phyloP scores from a whole-genome alignment of 2,888 invertebrate species.

The Tachina fera region DNA sequence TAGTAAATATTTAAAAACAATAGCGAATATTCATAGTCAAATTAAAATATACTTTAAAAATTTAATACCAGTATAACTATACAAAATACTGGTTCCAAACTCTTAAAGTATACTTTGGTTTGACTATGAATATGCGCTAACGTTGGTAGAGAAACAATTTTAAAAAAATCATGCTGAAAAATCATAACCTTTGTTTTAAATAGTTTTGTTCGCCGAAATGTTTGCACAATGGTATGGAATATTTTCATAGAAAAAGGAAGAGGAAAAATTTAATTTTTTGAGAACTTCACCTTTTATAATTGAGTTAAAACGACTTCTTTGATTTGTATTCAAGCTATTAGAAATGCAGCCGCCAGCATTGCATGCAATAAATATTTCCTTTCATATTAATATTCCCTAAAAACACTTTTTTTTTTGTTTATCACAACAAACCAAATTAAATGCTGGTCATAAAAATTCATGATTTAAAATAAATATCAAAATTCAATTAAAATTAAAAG shows the following conservation, averaged over 20 bases:
- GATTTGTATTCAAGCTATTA: slow-evolving; percentile 71
- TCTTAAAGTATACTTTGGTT: too few species aligned
- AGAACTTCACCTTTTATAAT: not conserved
- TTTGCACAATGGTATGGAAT: slow-evolving; percentile 8
- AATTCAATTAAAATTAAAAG: slow-evolving; percentile 7
- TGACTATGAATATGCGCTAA: too few species aligned
- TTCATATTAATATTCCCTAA: slow-evolving; percentile 23
- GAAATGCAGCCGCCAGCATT: slow-evolving; percentile 82
- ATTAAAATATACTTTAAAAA: too few species aligned
- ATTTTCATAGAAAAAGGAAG: not conserved
- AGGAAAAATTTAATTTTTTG: not conserved
- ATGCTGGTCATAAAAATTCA: slow-evolving; percentile 61
- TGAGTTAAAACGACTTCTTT: not conserved
- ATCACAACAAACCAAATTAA: slow-evolving; percentile 37
- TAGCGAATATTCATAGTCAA: too few species aligned
- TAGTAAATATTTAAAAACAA: too few species aligned
- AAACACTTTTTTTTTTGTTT: not conserved
- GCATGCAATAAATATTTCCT: slow-evolving; percentile 77
- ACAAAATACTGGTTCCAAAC: too few species aligned
- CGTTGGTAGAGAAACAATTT: not conserved
- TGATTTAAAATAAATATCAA: slow-evolving; percentile 14
- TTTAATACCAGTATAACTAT: too few species aligned
- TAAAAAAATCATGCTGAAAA: not conserved
- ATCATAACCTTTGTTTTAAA: too few species aligned
- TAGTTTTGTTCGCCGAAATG: not conserved